Percentiles rank a stretch among this genome's conserved stretches.
Conservation (phyloP, 2,888 invertebrate species). For the Sycophila texana region DNA sequence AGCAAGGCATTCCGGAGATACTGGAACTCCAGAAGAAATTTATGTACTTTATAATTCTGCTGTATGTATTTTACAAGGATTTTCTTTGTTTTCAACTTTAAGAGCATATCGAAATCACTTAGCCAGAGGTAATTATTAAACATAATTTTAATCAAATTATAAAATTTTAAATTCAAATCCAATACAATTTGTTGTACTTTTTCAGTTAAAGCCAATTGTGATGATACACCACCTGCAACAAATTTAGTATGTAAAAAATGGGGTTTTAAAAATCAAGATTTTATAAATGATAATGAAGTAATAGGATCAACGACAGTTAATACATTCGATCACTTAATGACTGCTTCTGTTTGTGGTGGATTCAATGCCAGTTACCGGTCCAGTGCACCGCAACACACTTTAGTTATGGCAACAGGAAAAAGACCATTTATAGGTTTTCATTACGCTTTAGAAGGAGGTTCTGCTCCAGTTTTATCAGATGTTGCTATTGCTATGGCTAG, state of each 20-base stretch:
- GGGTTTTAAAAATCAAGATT: slow-evolving; percentile 87
- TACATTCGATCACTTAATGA: slow-evolving; percentile 91
- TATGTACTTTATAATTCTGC: slow-evolving; percentile 85
- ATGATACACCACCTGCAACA: slow-evolving; percentile 79
- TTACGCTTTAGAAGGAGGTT: slow-evolving; percentile 91
- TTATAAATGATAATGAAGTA: slow-evolving; percentile 86
- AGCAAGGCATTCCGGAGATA: slow-evolving; percentile 73
- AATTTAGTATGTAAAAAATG: slow-evolving; percentile 89
- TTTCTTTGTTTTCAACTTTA: slow-evolving; percentile 87
- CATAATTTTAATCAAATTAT: slow-evolving; percentile 18
- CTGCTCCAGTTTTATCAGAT: slow-evolving; percentile 89
- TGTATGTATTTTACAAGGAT: slow-evolving; percentile 86
- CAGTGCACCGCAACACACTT: slow-evolving; percentile 85
- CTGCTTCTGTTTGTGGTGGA: slow-evolving; percentile 87
- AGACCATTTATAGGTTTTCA: slow-evolving; percentile 93
- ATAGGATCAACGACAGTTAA: slow-evolving; percentile 85
- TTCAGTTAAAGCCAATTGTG: slow-evolving; percentile 79
- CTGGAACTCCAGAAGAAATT: slow-evolving; percentile 81
- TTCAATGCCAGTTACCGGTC: slow-evolving; percentile 83
- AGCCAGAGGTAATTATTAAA: slow-evolving; percentile 81
- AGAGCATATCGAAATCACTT: slow-evolving; percentile 87
- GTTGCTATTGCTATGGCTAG: slow-evolving; percentile 95
- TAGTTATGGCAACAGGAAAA: slow-evolving; percentile 87
- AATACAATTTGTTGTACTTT: neutral
- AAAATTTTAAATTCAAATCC: neutral